Percentiles rank a stretch among this genome's conserved stretches.
phyloP scores from a whole-genome alignment of 2,888 invertebrate species.

The Allygus modestus region DNA sequence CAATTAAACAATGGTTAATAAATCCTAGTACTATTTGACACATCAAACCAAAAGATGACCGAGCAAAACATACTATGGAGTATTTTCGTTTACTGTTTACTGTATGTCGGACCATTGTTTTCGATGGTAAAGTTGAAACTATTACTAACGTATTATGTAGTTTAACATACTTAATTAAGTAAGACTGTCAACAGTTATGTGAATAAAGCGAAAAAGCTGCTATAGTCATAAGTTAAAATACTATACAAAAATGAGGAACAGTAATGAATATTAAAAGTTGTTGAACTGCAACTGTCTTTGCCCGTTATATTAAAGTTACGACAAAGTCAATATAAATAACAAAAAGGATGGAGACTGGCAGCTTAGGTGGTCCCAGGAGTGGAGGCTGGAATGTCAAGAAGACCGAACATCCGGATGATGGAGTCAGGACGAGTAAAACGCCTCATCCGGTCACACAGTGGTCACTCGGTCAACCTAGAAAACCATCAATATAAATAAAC shows the following conservation, averaged over 20 bases:
- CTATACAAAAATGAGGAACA: neutral
- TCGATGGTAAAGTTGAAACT: no score
- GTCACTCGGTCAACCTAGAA: slow-evolving; percentile 86
- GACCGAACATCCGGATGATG: neutral
- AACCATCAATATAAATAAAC: no score
- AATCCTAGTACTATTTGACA: no score
- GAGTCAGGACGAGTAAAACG: neutral
- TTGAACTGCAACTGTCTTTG: neutral
- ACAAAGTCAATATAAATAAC: neutral
- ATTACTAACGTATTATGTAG: no score
- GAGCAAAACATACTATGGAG: no score
- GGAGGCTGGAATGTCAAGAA: neutral
- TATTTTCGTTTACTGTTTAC: no score
- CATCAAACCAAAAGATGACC: no score
- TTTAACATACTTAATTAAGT: no score
- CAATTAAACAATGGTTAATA: no score
- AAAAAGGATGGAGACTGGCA: slow-evolving; percentile 3
- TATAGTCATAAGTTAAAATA: neutral
- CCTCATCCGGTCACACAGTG: slow-evolving; percentile 83
- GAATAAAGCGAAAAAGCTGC: no score
- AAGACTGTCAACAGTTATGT: no score
- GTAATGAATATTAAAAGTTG: neutral
- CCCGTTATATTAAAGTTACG: neutral
- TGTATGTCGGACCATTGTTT: no score
- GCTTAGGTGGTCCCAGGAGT: slow-evolving; percentile 8